phyloP scores from a whole-genome alignment of 2,113 vertebrate species.

The Stictonetta naevosa region DNA sequence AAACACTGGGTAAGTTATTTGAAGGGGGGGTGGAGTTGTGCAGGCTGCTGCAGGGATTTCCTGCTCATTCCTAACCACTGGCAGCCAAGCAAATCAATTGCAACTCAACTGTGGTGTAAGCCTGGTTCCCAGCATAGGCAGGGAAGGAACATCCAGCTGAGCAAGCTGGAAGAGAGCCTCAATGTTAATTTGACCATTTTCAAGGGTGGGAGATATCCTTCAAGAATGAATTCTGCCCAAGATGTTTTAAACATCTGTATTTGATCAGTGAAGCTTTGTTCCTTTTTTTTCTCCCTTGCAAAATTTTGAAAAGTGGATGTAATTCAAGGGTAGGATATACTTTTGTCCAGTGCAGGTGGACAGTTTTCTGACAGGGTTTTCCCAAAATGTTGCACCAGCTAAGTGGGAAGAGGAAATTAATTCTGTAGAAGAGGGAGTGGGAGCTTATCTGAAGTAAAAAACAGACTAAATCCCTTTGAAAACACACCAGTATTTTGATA shows the following conservation, averaged over 20 bases:
- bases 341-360: neutral
- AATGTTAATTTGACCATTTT: neutral
- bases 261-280: neutral
- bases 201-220: neutral
- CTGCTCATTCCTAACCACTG: neutral
- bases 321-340: neutral
- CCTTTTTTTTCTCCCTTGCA: neutral
- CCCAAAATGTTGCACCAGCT: neutral
- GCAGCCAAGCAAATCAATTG: neutral
- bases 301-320: neutral
- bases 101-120: neutral
- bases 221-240: neutral
- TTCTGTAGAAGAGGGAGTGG: neutral
- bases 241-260: neutral
- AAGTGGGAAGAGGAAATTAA: neutral
- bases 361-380: neutral
- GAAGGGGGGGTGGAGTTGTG: rapidly evolving
- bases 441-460: neutral
- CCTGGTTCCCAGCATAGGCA: neutral
- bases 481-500: neutral
- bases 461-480: neutral
- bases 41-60: neutral
- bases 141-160: neutral
- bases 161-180: neutral
- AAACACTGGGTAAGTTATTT: conserved; percentile 83